Evolutionary conservation across 2,797 vertebrate genomes (phyloP).

Genomic region (Geotrypetes seraphini): DNA sequence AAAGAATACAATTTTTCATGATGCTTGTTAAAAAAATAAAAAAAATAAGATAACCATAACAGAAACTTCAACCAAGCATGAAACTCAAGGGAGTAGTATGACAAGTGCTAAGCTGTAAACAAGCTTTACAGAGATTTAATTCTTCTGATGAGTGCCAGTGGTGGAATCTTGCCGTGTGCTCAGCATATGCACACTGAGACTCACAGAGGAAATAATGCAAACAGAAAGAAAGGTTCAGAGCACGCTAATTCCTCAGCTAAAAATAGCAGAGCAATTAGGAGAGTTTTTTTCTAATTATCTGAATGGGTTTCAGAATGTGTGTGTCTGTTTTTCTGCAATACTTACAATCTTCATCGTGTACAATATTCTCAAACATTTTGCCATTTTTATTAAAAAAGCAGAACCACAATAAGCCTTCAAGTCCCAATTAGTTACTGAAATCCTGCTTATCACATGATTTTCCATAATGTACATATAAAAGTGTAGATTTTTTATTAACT

Average conservation of each 20-base stretch:
- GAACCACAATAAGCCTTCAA: too few species aligned
- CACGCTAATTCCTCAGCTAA: conserved; percentile 33
- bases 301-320: too few species aligned
- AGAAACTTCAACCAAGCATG: conserved; percentile 41
- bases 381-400: too few species aligned
- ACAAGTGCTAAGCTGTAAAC: conserved; percentile 67
- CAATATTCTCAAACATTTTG: too few species aligned
- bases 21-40: conserved; percentile 24
- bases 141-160: conserved; percentile 62
- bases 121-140: conserved; percentile 66
- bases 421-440: too few species aligned
- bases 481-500: too few species aligned
- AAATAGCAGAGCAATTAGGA: conserved; percentile 46
- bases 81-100: conserved; percentile 61
- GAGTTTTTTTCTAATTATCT: too few species aligned
- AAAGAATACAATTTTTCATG: conserved; percentile 56
- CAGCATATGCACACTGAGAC: conserved; percentile 52
- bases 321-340: too few species aligned
- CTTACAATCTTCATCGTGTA: too few species aligned
- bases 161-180: conserved; percentile 53
- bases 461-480: too few species aligned
- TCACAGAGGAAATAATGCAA: conserved; percentile 52
- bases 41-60: conserved; percentile 15
- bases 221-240: conserved; percentile 33
- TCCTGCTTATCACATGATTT: too few species aligned